Base-by-base conservation (phyloP, 1,140 invertebrate species). In the Bombus confusus region DNA sequence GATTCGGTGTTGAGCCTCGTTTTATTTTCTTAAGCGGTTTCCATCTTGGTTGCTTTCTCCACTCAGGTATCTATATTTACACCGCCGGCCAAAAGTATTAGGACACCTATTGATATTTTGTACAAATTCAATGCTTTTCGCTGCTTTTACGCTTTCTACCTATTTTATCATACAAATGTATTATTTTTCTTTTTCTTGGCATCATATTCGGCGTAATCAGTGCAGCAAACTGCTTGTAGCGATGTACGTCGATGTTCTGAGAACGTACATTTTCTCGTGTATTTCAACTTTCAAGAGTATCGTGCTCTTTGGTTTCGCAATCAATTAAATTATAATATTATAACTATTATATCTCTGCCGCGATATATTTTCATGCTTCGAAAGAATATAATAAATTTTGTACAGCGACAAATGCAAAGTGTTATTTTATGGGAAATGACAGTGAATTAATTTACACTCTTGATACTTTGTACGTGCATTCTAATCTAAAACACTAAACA, bases 51-150 rank as follows among this genome's bases (percentile, higher is more conserved):
- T 43, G 39, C 28, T 86, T 86, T 84, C 72, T 57, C 25, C 41
- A 28, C 37, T 76, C 78, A 83, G 37, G 34, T 39, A 68, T 90
- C 80, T 89, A 90, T 83, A 89, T 89, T 89, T 86, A 83, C 37
- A 72, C 80, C 3, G 12, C 3, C 59, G 57, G 25, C 10, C 28
- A 4, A 28, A n/a, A n/a, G 0, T n/a, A 62, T 62, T 13, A n/a
- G 28, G 12, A n/a, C 59, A 62, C 4, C 4, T n/a, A 62, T 62
- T 28, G 28, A 62, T n/a, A n/a, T 62, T 59, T 62, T 28, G 28
- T 28, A 62, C 12, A n/a, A 13, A 62, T n/a, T 62, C 1, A 13
- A 62, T 13, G 59, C 3, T 1, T n/a, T n/a, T n/a, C 10, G 5
- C 59, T 4, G 25, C 1, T 12, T 28, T 28, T 62, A 12, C 28